Evolutionary conservation across 2,888 invertebrate species (phyloP).

Genomic region (Carabus problematicus): DNA sequence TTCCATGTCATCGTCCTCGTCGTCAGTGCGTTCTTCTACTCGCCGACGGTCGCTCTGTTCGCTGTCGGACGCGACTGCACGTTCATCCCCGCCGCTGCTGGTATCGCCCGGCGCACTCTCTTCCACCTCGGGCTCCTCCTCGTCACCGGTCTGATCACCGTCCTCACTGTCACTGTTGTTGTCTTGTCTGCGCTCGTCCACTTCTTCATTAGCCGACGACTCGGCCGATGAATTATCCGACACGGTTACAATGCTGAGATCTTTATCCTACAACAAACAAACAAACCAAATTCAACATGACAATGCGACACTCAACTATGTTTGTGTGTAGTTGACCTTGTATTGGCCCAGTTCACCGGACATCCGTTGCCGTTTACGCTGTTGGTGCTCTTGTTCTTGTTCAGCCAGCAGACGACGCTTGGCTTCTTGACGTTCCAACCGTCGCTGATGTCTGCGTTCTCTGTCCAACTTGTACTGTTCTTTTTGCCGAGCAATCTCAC

Average conservation of each 20-base stretch:
- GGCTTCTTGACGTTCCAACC: conserved; percentile 55
- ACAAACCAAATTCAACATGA: too few species aligned
- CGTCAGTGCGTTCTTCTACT: conserved; percentile 45
- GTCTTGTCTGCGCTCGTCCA: conserved; percentile 20
- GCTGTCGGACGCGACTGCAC: conserved; percentile 22
- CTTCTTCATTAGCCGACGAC: conserved; percentile 50
- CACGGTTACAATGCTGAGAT: conserved; percentile 55
- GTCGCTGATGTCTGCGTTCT: conserved; percentile 72
- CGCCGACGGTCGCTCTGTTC: conserved; percentile 38
- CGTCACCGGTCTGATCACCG: conserved; percentile 52
- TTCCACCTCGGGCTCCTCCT: conserved; percentile 51
- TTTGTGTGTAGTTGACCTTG: too few species aligned
- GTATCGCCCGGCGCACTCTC: conserved; percentile 35
- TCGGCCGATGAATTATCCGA: conserved; percentile 53
- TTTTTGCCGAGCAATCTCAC: conserved; percentile 80
- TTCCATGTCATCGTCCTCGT: conserved; percentile 43
- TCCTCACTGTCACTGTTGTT: conserved; percentile 44
- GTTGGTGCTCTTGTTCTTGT: conserved; percentile 51
- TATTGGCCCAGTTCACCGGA: conserved; percentile 34
- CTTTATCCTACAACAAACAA: conserved; percentile 48
- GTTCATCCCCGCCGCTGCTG: conserved; percentile 37
- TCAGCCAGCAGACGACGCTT: conserved; percentile 55
- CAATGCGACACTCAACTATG: too few species aligned
- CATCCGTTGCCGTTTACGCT: conserved; percentile 27
- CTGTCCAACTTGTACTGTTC: conserved; percentile 76